These are phyloP conservation scores for Mechanitis mazaeus DNA, from an alignment of 2,888 invertebrate genomes.

Conservation along the genomic window DNA sequence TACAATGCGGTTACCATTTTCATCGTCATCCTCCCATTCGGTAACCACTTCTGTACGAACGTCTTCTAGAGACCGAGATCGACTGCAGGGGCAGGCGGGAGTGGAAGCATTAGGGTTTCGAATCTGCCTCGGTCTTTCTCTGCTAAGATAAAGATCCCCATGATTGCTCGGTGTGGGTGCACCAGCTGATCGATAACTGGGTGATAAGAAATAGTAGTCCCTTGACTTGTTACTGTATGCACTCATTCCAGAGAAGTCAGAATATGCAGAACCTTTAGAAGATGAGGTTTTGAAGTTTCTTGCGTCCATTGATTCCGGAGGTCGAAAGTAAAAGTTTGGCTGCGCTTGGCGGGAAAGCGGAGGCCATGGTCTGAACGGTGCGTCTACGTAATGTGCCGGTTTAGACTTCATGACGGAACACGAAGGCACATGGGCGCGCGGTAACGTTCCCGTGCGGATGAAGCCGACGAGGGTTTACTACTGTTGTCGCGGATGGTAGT, in stretches of 20 bases:
- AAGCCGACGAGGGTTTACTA: slow-evolving; percentile 66
- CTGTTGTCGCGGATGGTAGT: slow-evolving; percentile 58
- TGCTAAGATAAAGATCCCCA: slow-evolving; percentile 51
- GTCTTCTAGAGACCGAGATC: slow-evolving; percentile 84
- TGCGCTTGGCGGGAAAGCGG: slow-evolving; percentile 76
- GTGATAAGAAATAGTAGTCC: slow-evolving; percentile 80
- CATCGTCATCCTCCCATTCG: slow-evolving; percentile 80
- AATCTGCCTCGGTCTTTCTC: slow-evolving; percentile 68
- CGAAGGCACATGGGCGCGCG: slow-evolving; percentile 67
- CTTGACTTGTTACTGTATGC: slow-evolving; percentile 67
- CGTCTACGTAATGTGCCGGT: slow-evolving; percentile 71
- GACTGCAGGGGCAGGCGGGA: slow-evolving; percentile 77
- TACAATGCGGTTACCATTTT: slow-evolving; percentile 78
- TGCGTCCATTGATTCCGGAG: slow-evolving; percentile 68
- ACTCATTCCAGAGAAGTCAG: slow-evolving; percentile 72
- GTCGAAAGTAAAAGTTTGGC: slow-evolving; percentile 70
- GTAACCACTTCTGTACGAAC: slow-evolving; percentile 80
- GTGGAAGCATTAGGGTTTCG: slow-evolving; percentile 50
- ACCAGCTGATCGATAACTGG: slow-evolving; percentile 82
- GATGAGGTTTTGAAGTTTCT: slow-evolving; percentile 69
- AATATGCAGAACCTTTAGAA: slow-evolving; percentile 67
- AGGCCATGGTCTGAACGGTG: slow-evolving; percentile 80
- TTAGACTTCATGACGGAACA: slow-evolving; percentile 81
- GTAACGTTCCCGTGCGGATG: slow-evolving; percentile 67
- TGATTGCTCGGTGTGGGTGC: slow-evolving; percentile 67